Conservation (phyloP, 2,888 invertebrate species). For the Alloscopus bannaensis region DNA sequence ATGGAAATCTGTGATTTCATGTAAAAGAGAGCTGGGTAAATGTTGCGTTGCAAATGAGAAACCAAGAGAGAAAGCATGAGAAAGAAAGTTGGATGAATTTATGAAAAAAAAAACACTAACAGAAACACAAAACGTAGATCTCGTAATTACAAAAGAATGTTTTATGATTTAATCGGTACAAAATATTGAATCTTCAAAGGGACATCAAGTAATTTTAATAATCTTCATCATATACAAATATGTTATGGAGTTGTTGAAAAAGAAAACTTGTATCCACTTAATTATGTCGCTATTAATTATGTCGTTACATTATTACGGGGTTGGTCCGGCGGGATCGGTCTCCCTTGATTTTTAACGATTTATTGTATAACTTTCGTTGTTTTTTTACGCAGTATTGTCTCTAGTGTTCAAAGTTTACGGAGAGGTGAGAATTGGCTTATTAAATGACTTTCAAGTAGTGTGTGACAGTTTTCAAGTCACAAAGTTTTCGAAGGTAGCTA, state of each 20-base stretch:
- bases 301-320: slow-evolving; percentile 32
- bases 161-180: slow-evolving; percentile 65
- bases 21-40: slow-evolving; percentile 71
- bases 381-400: slow-evolving; percentile 62
- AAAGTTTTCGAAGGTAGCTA: too few relatives aligned
- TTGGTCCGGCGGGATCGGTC: slow-evolving; percentile 65
- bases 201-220: slow-evolving; percentile 35
- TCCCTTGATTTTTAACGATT: slow-evolving; percentile 48
- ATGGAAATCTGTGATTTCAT: slow-evolving; percentile 71
- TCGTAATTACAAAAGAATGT: slow-evolving; percentile 55
- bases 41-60: slow-evolving; percentile 49
- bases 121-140: slow-evolving; percentile 61
- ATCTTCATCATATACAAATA: slow-evolving; percentile 24
- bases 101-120: slow-evolving; percentile 51
- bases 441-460: slow-evolving; percentile 17
- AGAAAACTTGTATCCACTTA: slow-evolving; percentile 37
- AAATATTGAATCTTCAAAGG: slow-evolving; percentile 54
- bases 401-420: slow-evolving; percentile 66
- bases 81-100: slow-evolving; percentile 47
- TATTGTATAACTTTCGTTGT: slow-evolving; percentile 58
- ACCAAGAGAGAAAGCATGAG: slow-evolving; percentile 24
- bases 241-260: slow-evolving; percentile 35
- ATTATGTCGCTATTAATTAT: too few relatives aligned
- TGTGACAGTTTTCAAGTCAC: neutral
- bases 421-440: slow-evolving; percentile 47